These are phyloP conservation scores for Crematogaster levior DNA, from an alignment of 2,888 invertebrate genomes.

Conservation along the genomic window DNA sequence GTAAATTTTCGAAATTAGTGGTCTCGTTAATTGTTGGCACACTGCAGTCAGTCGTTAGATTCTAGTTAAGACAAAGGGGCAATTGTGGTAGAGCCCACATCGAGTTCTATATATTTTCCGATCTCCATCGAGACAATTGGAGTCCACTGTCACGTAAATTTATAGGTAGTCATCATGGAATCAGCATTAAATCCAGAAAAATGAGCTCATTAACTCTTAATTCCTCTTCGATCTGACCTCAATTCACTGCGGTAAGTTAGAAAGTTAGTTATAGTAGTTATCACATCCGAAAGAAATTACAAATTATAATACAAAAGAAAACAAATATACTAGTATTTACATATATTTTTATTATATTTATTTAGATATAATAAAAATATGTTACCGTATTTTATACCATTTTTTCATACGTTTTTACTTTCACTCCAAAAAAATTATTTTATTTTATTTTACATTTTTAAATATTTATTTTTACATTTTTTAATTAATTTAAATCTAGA, in stretches of 20 bases:
- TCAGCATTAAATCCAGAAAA: conserved; percentile 31
- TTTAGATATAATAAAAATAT: conserved; percentile 1
- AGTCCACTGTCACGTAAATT: conserved; percentile 22
- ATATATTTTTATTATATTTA: too few relatives aligned
- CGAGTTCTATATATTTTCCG: conserved; percentile 20
- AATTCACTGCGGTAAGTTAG: conserved; percentile 6
- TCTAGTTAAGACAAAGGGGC: conserved; percentile 27
- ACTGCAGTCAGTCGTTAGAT: conserved; percentile 28
- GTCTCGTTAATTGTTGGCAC: conserved; percentile 28
- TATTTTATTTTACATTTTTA: not conserved
- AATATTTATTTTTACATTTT: too few relatives aligned
- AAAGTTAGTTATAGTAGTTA: not conserved
- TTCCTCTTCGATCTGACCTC: conserved; percentile 26
- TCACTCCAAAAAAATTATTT: not conserved
- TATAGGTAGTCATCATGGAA: conserved; percentile 36
- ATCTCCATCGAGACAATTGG: not conserved
- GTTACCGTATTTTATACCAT: not conserved
- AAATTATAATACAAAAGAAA: not conserved
- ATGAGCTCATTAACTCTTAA: conserved; percentile 36
- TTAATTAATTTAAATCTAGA: not conserved
- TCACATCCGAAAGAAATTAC: not conserved
- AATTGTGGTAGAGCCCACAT: conserved; percentile 7
- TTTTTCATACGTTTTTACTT: not conserved
- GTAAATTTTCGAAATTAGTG: conserved; percentile 47
- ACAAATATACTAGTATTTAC: too few relatives aligned